Base-by-base conservation (phyloP, 2,113 vertebrate species). In the Ariopsis seemanni region DNA sequence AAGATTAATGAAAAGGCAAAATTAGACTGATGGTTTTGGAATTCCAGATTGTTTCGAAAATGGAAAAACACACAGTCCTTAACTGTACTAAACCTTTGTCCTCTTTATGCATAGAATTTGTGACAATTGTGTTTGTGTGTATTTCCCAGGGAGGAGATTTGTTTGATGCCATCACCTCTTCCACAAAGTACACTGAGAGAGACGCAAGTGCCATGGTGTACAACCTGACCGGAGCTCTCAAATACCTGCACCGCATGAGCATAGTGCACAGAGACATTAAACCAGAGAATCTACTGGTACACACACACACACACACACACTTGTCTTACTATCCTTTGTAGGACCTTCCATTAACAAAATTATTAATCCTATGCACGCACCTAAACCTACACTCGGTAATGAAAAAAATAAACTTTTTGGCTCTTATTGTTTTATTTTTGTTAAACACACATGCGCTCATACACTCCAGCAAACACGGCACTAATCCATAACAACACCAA, bases 201-300 rank as follows among this genome's bases (percentile, higher is more conserved):
- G 98, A 99, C 7, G 96, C 97, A 85, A 99, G 98, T 9, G 98
- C 97, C 74, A 99, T 99, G 98, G 96, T 99, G 85, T 99, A 97
- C 93, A 99, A 99, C 91, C 94, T 99, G 69, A 96, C 96, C 20
- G 98, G 93, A 0, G 98, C 98, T 27, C 93, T 99, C 90, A 95
- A 96, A 85, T 99, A 99, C 87, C 96, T 99, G 62, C 98, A 99
- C 20, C 87, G 95, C 1, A 97, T 99, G 93, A 97, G 96, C 94
- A 99, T 99, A 0, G 98, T 99, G 2, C 98, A 99, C 93, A 93
- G 98, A 84, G 98, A 99, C 92, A 99, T 99, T 95, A 99, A 99
- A 90, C 98, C 98, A 0, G 98, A 99, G 93, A 99, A 99, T 87
- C 97, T 99, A 84, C 92, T 99, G 97, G 98, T 99, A 95, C 0